A percentile compares a stretch with the other conserved stretches of the same genome.
Conservation (phyloP, 1,140 invertebrate species). For the Acromyrmex heyeri region DNA sequence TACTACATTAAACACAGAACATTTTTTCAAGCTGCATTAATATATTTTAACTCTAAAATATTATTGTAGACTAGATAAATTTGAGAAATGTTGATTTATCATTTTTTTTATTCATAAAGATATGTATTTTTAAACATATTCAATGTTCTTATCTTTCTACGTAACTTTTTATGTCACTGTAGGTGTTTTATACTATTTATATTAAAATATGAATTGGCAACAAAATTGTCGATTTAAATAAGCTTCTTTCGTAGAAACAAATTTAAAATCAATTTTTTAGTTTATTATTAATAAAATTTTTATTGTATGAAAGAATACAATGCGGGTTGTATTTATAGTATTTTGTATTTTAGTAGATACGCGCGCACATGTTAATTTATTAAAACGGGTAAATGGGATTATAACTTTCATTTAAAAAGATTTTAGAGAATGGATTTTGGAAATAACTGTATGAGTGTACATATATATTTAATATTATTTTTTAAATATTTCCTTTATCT, state of each 20-base stretch:
- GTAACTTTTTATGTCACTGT: no score
- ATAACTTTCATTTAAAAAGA: background rate
- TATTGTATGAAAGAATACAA: background rate
- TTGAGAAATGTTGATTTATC: no score
- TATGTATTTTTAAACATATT: no score
- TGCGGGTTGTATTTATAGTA: background rate
- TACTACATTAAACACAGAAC: background rate
- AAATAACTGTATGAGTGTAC: background rate
- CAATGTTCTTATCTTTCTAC: no score
- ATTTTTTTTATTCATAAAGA: no score
- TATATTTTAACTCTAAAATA: no score
- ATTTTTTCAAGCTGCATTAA: no score
- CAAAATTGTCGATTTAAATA: background rate
- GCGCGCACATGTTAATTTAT: background rate
- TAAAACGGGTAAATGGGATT: background rate
- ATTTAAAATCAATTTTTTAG: background rate
- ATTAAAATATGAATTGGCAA: background rate
- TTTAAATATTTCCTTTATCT: background rate
- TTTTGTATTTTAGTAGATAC: background rate
- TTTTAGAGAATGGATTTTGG: background rate
- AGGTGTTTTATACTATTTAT: background rate
- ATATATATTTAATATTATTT: background rate
- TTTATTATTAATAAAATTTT: slow-evolving; percentile 6
- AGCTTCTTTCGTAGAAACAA: background rate
- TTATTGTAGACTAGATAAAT: no score